Evolutionary conservation across 2,113 vertebrate genomes (phyloP).

Genomic region (Amblyopsis rosae): DNA sequence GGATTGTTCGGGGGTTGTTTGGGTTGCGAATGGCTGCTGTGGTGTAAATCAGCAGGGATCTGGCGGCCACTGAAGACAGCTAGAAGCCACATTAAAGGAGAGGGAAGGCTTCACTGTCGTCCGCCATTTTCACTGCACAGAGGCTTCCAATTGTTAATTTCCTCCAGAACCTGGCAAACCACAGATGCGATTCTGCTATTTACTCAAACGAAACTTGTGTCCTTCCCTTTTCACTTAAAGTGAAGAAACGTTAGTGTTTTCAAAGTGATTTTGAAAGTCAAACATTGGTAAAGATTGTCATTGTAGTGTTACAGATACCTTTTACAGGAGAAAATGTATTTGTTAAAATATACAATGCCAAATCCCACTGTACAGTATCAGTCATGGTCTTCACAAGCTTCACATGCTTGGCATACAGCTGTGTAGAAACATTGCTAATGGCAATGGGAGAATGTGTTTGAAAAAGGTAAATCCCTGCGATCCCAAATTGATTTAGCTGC

Average conservation of each 20-base stretch:
- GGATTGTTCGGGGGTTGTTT: slow-evolving; percentile 41
- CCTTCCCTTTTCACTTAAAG: slow-evolving; percentile 23
- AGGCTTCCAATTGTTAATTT: slow-evolving; percentile 55
- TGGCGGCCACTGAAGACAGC: slow-evolving; percentile 54
- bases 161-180: slow-evolving; percentile 43
- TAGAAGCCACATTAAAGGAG: slow-evolving; percentile 63
- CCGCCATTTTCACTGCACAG: slow-evolving; percentile 43
- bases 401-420: slow-evolving; percentile 9
- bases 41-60: slow-evolving; percentile 63
- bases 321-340: neutral
- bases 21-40: slow-evolving; percentile 47
- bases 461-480: slow-evolving; percentile 25
- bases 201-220: slow-evolving; percentile 37
- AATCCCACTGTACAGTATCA: neutral
- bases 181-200: slow-evolving; percentile 32
- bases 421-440: slow-evolving; percentile 18
- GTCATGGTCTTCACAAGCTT: slow-evolving; percentile 3
- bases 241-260: slow-evolving; percentile 29
- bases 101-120: slow-evolving; percentile 31
- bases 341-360: slow-evolving; percentile 8
- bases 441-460: neutral
- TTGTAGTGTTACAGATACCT: neutral
- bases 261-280: slow-evolving; percentile 9
- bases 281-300: neutral
- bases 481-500: slow-evolving; percentile 26